Conservation (phyloP, 2,113 vertebrate species). For the Xiphophorus maculatus region DNA sequence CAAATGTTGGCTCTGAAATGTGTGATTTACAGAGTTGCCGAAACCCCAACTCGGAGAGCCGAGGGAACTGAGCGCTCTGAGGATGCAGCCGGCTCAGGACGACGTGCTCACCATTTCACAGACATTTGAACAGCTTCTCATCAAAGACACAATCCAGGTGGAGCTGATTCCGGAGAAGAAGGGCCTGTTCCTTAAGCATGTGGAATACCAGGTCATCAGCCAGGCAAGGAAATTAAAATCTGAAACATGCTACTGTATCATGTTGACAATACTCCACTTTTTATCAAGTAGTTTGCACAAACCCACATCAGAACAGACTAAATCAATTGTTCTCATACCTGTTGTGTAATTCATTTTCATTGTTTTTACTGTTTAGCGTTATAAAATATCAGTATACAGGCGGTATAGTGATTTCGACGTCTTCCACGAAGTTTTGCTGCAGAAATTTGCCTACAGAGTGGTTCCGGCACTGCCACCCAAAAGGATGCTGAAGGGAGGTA, state of each 20-base stretch:
- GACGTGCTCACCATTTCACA: constrained; percentile 84
- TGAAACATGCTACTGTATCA: neutral
- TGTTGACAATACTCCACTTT: neutral
- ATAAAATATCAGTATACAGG: constrained; percentile 89
- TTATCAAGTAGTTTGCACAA: too few species aligned
- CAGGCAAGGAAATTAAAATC: constrained; percentile 79
- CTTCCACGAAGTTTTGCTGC: constrained; percentile 93
- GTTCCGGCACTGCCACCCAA: constrained; percentile 95
- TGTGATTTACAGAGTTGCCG: constrained; percentile 79
- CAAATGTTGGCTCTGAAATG: constrained; percentile 50
- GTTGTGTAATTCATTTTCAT: neutral
- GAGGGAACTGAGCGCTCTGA: constrained; percentile 74
- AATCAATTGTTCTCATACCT: neutral
- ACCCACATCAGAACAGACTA: too few species aligned
- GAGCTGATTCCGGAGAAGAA: constrained; percentile 98
- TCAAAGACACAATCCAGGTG: constrained; percentile 86
- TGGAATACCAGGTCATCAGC: constrained; percentile 96
- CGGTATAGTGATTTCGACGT: constrained; percentile 96
- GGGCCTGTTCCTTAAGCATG: constrained; percentile 96
- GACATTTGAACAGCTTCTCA: constrained; percentile 87
- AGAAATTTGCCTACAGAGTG: constrained; percentile 92
- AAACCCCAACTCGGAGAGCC: constrained; percentile 81
- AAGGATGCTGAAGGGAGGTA: constrained; percentile 93
- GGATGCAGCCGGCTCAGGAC: constrained; percentile 85
- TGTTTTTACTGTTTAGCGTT: constrained; percentile 75